Conservation (phyloP, 2,113 vertebrate species). For the Centropristis striata region DNA sequence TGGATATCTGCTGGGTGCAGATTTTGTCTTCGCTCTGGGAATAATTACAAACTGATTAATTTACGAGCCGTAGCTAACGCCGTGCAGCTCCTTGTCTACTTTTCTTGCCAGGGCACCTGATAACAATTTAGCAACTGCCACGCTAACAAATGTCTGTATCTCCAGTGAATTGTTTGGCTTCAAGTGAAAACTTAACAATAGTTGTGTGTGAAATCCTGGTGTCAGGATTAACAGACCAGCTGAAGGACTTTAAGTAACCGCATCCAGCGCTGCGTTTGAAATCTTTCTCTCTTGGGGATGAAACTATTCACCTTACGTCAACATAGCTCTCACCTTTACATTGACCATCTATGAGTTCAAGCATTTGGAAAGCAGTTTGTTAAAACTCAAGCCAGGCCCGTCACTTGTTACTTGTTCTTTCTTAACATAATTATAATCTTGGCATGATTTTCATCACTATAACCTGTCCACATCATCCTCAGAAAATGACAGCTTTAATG, state of each 20-base stretch:
- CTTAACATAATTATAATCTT: constrained; percentile 81
- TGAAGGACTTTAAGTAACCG: neutral
- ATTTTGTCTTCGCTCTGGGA: constrained; percentile 24
- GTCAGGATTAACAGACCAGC: neutral
- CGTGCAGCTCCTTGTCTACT: constrained; percentile 21
- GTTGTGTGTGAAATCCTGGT: neutral
- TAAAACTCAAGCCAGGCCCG: constrained; percentile 78
- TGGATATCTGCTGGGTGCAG: neutral
- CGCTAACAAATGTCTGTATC: neutral
- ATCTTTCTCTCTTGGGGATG: neutral
- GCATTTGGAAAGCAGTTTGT: too few relatives aligned
- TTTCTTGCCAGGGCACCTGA: constrained; percentile 51
- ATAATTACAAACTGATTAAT: constrained; percentile 44
- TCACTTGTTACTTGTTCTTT: constrained; percentile 73
- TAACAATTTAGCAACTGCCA: constrained; percentile 37
- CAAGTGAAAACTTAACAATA: neutral
- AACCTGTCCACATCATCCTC: constrained; percentile 82
- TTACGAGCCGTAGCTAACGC: constrained; percentile 44
- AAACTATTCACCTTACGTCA: neutral
- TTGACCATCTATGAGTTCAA: too few relatives aligned
- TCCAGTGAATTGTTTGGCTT: neutral
- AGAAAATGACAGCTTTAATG: constrained; percentile 93
- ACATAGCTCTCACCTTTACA: neutral
- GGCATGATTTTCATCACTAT: constrained; percentile 77
- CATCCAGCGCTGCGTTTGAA: neutral